phyloP scores from a whole-genome alignment of 2,888 invertebrate species.

The Galeopsomyia nigrocyanea region DNA sequence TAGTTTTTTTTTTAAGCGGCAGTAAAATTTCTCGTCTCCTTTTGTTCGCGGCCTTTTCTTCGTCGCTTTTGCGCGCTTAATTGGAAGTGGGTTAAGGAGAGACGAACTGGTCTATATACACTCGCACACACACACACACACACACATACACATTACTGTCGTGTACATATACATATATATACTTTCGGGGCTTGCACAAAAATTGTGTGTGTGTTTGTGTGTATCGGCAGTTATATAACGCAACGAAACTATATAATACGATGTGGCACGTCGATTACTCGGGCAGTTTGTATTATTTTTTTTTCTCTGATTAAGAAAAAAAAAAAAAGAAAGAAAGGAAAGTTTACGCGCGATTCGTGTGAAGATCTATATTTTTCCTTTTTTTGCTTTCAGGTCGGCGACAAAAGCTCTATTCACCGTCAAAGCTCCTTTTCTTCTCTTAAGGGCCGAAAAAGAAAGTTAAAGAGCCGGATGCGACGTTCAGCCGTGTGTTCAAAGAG shows the following conservation, averaged over 20 bases:
- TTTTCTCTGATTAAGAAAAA: no score
- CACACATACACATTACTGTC: background rate
- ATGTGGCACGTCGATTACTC: no score
- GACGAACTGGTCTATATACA: background rate
- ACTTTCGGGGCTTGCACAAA: background rate
- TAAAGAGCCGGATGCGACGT: slow-evolving; percentile 14
- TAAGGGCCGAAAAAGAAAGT: no score
- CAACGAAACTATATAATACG: background rate
- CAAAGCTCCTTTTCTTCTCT: no score
- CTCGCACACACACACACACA: background rate
- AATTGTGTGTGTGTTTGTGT: slow-evolving; percentile 15
- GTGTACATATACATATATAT: background rate
- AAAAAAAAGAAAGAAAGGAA: no score
- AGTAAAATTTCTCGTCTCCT: background rate
- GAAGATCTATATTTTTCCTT: no score
- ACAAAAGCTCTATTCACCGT: no score
- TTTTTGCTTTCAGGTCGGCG: no score
- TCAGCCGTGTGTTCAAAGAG: background rate
- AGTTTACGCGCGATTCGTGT: no score
- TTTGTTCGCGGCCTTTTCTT: slow-evolving; percentile 4
- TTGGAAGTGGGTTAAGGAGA: slow-evolving; percentile 42
- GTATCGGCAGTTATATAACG: slow-evolving; percentile 9
- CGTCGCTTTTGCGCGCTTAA: slow-evolving; percentile 16
- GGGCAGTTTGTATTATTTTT: no score
- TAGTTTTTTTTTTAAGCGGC: slow-evolving; percentile 8